Conservation (phyloP, 1,140 invertebrate species). For the Brevipalpus yothersi region DNA sequence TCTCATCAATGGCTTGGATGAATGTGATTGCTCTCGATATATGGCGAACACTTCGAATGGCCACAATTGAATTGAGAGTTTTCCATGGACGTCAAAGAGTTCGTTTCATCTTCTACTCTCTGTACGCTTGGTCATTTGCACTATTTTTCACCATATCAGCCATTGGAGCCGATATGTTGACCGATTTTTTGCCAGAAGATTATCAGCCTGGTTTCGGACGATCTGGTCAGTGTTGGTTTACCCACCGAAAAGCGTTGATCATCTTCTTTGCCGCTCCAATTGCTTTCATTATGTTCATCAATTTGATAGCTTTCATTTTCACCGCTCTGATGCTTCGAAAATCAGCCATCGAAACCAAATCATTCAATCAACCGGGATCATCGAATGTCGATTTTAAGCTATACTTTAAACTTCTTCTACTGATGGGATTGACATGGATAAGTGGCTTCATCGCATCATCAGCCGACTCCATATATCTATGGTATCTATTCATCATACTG, state of each 20-base stretch:
- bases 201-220: conserved; percentile 24
- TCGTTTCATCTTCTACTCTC: conserved; percentile 25
- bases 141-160: conserved; percentile 23
- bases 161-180: conserved; percentile 23
- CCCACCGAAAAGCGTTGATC: conserved; percentile 23
- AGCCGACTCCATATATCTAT: conserved; percentile 14
- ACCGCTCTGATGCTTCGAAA: conserved; percentile 26
- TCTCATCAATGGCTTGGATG: conserved; percentile 33
- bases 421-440: conserved; percentile 27
- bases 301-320: conserved; percentile 25
- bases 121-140: conserved; percentile 29
- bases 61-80: conserved; percentile 25
- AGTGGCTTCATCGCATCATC: conserved; percentile 23
- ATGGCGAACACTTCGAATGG: conserved; percentile 25
- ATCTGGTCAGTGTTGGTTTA: conserved; percentile 27
- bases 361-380: neutral
- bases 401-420: conserved; percentile 27
- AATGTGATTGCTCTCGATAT: conserved; percentile 32
- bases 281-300: conserved; percentile 23
- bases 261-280: conserved; percentile 29
- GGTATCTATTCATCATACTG: conserved; percentile 27
- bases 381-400: conserved; percentile 24
- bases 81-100: conserved; percentile 18
- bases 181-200: conserved; percentile 15
- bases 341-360: conserved; percentile 14